Evolutionary conservation across 2,797 vertebrate genomes (phyloP).

Genomic region (Micromesistius poutassou): DNA sequence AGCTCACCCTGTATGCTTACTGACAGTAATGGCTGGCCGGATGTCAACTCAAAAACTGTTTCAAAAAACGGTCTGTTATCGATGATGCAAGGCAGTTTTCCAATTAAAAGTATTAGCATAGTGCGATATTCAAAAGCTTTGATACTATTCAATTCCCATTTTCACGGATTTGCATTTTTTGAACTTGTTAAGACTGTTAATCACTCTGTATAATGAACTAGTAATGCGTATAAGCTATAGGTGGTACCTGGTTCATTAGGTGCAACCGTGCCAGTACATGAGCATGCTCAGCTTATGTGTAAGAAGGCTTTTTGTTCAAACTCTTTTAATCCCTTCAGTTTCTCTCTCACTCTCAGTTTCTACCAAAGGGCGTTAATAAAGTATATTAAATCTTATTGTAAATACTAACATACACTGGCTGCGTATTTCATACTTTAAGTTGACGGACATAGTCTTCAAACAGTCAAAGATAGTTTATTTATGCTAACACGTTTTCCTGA

Average conservation of each 20-base stretch:
- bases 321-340: not conserved
- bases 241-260: not conserved
- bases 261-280: not conserved
- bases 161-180: not conserved
- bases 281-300: not conserved
- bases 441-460: not conserved
- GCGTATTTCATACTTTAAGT: not conserved
- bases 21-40: not conserved
- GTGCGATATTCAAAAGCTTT: not conserved
- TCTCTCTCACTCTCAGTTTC: not conserved
- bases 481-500: constrained; percentile 50
- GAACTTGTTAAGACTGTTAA: not conserved
- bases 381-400: not conserved
- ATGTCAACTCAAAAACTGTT: not conserved
- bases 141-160: not conserved
- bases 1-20: not conserved
- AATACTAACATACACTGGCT: not conserved
- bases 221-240: not conserved
- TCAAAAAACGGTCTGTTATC: not conserved
- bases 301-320: not conserved
- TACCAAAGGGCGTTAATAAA: not conserved
- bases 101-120: not conserved
- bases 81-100: not conserved
- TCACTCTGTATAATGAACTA: not conserved
- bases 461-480: constrained; percentile 47